Base-by-base conservation (phyloP, 2,113 vertebrate genomes). In the Romanogobio albipinnatus region DNA sequence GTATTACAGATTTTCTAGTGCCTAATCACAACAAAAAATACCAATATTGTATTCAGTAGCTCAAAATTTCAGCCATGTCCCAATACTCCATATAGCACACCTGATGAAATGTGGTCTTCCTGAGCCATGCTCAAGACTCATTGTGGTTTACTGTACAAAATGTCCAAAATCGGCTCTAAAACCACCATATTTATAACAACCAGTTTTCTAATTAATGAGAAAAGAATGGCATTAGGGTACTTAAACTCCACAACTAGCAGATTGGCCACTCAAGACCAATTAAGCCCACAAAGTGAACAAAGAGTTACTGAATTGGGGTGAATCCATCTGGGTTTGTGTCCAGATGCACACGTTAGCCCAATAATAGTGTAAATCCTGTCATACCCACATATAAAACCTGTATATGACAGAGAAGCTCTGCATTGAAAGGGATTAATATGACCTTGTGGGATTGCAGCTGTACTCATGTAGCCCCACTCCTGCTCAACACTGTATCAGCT, bases 381-480 rank as follows among this genome's bases (percentile, higher is more conserved):
- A 26, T 11, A 71, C 19, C 39, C 70, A n/a, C 10, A 47, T 11
- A 47, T 11, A 74, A 64, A 64, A 62, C 64, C 56, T 45, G 36
- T 43, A 26, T 29, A 45, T 17, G 13, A 61, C n/a, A 61, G 43
- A 45, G 36, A 66, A 19, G 15, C 77, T 36, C 78, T 14, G 24
- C 59, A 49, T 19, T 59, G 15, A 81, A 66, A 47, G 24, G 59
- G 59, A 81, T 81, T 81, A 81, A 45, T 81, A 81, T 64, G 59
- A 62, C 59, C 43, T 49, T 64, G 15, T 45, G 78, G 39, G 76
- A 61, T 61, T 78, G 76, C 22, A 14, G 71, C n/a, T 74, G 43
- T 49, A 26, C 39, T 74, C 43, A 56, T 36, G 24, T 36, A 51
- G 59, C 78, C 10, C 14, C 39, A 10, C 9, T 64, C 59, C n/a